Evolutionary conservation across 53 echinoderm and acorn worm genomes (phyloP).

Genomic region (Paracentrotus lividus): DNA sequence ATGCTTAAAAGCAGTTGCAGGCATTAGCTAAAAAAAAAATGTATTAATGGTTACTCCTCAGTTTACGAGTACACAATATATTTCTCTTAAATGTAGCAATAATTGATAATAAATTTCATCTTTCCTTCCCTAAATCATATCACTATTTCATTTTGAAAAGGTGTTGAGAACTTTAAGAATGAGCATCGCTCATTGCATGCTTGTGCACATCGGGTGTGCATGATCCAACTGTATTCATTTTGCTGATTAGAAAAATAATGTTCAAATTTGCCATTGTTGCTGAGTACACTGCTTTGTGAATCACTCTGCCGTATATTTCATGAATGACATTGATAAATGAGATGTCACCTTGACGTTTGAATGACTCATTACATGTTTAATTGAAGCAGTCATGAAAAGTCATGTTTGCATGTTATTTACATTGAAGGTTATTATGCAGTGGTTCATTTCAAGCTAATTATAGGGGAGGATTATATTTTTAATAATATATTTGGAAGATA

Average conservation of each 20-base stretch:
- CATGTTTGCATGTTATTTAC: background rate
- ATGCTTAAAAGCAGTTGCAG: too few relatives aligned
- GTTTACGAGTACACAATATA: too few relatives aligned
- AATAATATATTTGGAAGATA: background rate
- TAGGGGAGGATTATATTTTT: background rate
- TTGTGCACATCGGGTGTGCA: background rate
- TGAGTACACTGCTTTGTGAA: background rate
- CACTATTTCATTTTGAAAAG: too few relatives aligned
- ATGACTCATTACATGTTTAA: background rate
- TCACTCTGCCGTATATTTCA: background rate
- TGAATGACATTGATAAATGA: slow-evolving; percentile 10
- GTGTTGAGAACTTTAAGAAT: too few relatives aligned
- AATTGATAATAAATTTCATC: too few relatives aligned
- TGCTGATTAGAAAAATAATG: background rate
- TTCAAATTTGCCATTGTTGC: background rate
- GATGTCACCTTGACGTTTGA: slow-evolving; percentile 9
- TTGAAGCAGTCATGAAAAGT: slow-evolving; percentile 2
- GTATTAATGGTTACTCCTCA: too few relatives aligned
- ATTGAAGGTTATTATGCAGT: background rate
- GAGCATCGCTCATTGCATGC: too few relatives aligned
- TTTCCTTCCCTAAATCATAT: background rate
- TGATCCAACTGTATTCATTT: background rate
- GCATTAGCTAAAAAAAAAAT: too few relatives aligned
- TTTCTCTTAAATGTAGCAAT: too few relatives aligned
- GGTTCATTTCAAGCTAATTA: background rate